Conservation (phyloP, 2,888 invertebrate species). For the Flexamia atlantica region DNA sequence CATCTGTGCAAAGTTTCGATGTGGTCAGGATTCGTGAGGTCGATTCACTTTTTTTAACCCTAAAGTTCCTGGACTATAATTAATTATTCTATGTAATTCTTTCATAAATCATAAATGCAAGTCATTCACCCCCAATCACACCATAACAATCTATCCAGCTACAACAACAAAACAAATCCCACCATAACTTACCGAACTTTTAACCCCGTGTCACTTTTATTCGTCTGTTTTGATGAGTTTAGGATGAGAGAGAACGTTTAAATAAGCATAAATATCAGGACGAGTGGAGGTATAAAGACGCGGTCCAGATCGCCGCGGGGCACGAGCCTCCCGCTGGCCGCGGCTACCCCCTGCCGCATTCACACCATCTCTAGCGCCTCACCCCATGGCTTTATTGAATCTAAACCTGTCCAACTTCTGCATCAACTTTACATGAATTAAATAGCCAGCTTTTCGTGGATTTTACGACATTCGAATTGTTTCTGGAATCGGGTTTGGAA, state of each 20-base stretch:
- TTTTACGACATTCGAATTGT: not conserved
- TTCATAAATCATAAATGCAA: not conserved
- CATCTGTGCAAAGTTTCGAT: too few species aligned
- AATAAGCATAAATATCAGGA: slow-evolving; percentile 38
- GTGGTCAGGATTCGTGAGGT: too few species aligned
- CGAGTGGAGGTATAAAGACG: slow-evolving; percentile 1
- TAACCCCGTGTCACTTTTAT: not conserved
- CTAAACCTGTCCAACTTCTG: slow-evolving; percentile 30
- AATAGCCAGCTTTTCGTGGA: not conserved
- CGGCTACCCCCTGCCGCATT: slow-evolving; percentile 22
- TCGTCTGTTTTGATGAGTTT: slow-evolving; percentile 12
- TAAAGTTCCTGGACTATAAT: too few species aligned
- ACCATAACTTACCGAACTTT: not conserved
- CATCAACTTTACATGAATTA: slow-evolving; percentile 29
- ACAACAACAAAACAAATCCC: not conserved
- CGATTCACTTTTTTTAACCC: too few species aligned
- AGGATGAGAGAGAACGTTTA: slow-evolving; percentile 16
- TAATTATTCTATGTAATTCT: too few species aligned
- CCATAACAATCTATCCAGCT: not conserved
- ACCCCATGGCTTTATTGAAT: slow-evolving; percentile 10
- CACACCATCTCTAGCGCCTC: slow-evolving; percentile 6
- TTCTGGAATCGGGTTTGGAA: not conserved
- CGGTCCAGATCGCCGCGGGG: slow-evolving; percentile 4
- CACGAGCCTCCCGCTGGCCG: not conserved
- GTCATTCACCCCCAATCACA: not conserved